Evolutionary conservation across 1,140 invertebrate genomes (phyloP), one percentile per base, ranked within the genome.

Genomic region (Probaryconus sp.): DNA sequence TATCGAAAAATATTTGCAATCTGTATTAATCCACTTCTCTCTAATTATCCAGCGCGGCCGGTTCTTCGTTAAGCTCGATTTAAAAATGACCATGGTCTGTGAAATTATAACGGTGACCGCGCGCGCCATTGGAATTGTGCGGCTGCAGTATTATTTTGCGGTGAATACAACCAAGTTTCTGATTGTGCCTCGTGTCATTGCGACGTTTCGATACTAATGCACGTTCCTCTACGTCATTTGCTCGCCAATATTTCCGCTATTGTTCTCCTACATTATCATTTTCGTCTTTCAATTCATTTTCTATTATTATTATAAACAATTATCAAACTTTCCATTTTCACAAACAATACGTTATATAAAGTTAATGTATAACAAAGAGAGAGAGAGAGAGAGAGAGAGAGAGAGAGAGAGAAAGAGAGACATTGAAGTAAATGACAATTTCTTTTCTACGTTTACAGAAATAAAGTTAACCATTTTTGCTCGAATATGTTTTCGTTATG

Each of bases 21-120:
- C 37, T 53, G 53, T 53, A 69, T 69, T 60, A 60, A 60, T 69
- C 48, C 47, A 45, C 64, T 60, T 60, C 53, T 58, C 53, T 68
- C 53, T 58, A 58, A 68, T 68, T 58, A 68, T 60, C 53, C 45
- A 28, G 40, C 51, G 64, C 64, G 58, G 64, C 64, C 51, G 45
- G 64, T 68, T 68, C 43, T 68, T 56, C 51, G 51, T 58, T 56
- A 65, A 38, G 42, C 48, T 47, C 40, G 61, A 55, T 48, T 56
- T 58, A 68, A 56, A 68, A 68, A 68, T 45, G 47, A 68, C 45
- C 53, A 45, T 33, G 50, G 31, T 67, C 63, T 38, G 63, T 42
- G 31, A 60, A 68, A 68, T 68, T 58, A 58, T 51, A 68, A 65
- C 61, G 61, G 61, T 55, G 61, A 53, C 30, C 14, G 50, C 28